phyloP scores from a whole-genome alignment of 2,113 vertebrate genomes.

The Nothoprocta pentlandii region DNA sequence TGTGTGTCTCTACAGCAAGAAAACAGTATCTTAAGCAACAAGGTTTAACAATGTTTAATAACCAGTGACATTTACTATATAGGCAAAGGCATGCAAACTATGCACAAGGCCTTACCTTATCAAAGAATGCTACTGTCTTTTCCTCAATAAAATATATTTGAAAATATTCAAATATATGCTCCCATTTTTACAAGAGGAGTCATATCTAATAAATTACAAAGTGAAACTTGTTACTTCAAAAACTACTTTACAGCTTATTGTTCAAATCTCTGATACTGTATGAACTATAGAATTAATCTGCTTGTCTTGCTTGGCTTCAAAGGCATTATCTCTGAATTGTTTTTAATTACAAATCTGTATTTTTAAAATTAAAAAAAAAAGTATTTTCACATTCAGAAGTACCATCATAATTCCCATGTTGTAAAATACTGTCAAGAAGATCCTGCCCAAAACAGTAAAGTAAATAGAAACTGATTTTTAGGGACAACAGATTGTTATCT shows the following conservation, averaged over 20 bases:
- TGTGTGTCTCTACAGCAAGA: not conserved
- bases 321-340: conserved; percentile 48
- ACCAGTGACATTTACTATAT: not conserved
- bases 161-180: not conserved
- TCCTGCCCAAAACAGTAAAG: conserved; percentile 16
- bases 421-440: conserved; percentile 47
- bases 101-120: not conserved
- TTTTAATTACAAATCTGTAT: conserved; percentile 60
- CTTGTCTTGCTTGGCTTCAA: conserved; percentile 3
- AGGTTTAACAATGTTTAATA: not conserved
- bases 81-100: not conserved
- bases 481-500: not conserved
- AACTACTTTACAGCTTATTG: conserved; percentile 26
- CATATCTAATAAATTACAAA: conserved; percentile 37
- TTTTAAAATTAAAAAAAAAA: conserved; percentile 62
- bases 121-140: not conserved
- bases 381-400: conserved; percentile 49
- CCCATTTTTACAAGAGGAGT: not conserved
- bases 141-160: not conserved
- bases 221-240: conserved; percentile 34
- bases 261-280: conserved; percentile 51
- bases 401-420: conserved; percentile 50
- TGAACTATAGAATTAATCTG: conserved; percentile 40
- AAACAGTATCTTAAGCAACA: not conserved
- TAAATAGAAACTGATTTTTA: conserved; percentile 66